Evolutionary conservation across 2,113 vertebrate species (phyloP).

Genomic region (Craseonycteris thonglongyai): DNA sequence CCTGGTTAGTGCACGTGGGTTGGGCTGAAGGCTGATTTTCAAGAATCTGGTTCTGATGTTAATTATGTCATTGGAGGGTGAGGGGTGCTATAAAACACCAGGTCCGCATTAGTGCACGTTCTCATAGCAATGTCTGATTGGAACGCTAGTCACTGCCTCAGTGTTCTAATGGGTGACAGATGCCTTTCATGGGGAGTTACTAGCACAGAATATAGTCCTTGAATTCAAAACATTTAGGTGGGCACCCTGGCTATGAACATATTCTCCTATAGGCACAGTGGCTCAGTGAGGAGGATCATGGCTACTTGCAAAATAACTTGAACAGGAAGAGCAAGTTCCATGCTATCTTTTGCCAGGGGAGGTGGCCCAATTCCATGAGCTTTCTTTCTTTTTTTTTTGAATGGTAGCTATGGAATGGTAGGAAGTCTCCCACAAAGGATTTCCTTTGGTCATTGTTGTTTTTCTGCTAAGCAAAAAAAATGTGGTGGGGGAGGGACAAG

Average conservation of each 20-base stretch:
- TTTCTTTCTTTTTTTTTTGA: background rate
- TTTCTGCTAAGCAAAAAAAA: conserved; percentile 23
- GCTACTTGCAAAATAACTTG: conserved; percentile 2
- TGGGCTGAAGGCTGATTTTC: background rate
- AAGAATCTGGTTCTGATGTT: background rate
- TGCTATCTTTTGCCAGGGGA: background rate
- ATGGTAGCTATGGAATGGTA: conserved; percentile 43
- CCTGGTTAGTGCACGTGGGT: too few species aligned
- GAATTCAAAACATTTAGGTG: background rate
- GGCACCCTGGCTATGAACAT: background rate
- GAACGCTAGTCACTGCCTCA: background rate
- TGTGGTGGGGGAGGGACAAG: background rate
- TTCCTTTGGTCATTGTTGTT: conserved; percentile 61
- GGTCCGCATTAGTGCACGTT: background rate
- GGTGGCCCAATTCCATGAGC: background rate
- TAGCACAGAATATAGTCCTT: background rate
- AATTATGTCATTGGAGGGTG: rapidly evolving
- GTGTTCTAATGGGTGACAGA: background rate
- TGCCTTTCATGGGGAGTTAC: background rate
- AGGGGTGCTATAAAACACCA: background rate
- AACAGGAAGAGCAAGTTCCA: conserved; percentile 23
- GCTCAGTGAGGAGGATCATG: background rate
- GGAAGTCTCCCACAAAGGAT: conserved; percentile 54
- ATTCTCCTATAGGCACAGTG: background rate
- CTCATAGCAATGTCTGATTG: background rate